Evolutionary conservation across 2,113 vertebrate species (phyloP).

Genomic region (Oenanthe oenanthe): DNA sequence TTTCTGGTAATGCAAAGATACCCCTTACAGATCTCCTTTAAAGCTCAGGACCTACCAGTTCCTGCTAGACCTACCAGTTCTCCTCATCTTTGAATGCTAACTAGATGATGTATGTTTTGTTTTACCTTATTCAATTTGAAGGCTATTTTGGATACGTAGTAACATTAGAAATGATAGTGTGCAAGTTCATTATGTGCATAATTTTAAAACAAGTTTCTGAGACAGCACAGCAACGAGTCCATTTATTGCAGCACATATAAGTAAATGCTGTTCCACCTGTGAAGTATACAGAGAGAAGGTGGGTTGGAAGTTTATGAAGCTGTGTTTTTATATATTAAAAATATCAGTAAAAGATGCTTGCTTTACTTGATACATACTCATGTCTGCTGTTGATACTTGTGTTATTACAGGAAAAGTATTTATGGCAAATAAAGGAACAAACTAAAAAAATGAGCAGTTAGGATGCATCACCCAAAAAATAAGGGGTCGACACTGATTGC

Average conservation of each 20-base stretch:
- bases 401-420: not conserved
- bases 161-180: not conserved
- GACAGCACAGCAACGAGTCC: not conserved
- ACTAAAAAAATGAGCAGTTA: not conserved
- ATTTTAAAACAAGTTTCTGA: not conserved
- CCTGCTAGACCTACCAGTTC: conserved; percentile 42
- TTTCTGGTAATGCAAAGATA: conserved; percentile 54
- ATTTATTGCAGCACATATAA: not conserved
- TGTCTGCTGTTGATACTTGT: not conserved
- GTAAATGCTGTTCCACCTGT: not conserved
- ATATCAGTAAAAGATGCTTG: not conserved
- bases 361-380: not conserved
- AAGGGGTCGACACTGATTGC: not conserved
- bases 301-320: not conserved
- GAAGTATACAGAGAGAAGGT: not conserved
- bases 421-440: not conserved
- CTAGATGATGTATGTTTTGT: not conserved
- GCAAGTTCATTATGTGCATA: not conserved
- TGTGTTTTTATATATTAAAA: not conserved
- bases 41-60: conserved; percentile 48
- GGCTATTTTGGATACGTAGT: conserved; percentile 2
- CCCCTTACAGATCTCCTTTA: not conserved
- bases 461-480: not conserved
- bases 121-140: conserved; percentile 28
- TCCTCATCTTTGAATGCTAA: conserved; percentile 24